Conservation (phyloP, 2,888 invertebrate genomes). For the Philaethria dido region DNA sequence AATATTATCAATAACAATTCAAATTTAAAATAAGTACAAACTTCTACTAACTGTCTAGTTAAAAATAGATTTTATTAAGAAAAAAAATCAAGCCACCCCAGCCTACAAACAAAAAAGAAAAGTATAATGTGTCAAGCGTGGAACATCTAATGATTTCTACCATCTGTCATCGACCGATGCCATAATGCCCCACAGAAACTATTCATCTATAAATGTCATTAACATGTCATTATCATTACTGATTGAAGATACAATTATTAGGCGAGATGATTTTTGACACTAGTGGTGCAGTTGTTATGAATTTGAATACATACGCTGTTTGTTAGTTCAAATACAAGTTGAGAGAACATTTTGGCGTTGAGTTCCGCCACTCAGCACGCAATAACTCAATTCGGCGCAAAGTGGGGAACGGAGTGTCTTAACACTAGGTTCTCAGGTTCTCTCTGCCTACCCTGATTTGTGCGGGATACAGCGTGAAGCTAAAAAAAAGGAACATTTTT, state of each 20-base stretch:
- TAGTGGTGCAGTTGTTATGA: neutral
- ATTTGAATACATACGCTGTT: neutral
- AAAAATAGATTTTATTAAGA: conserved; percentile 12
- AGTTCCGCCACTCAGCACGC: too few species aligned
- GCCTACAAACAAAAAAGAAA: conserved; percentile 33
- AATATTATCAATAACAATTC: neutral
- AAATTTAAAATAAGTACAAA: neutral
- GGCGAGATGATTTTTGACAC: neutral
- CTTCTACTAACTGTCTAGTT: neutral
- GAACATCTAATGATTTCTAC: conserved; percentile 46
- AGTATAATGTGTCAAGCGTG: conserved; percentile 39
- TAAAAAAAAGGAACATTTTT: too few species aligned
- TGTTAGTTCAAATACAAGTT: neutral
- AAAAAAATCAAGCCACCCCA: conserved; percentile 28
- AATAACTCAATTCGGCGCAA: too few species aligned
- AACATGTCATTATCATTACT: conserved; percentile 43
- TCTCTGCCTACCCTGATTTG: too few species aligned
- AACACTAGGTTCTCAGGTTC: too few species aligned
- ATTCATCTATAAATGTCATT: conserved; percentile 50
- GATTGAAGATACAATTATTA: conserved; percentile 38
- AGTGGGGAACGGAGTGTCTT: too few species aligned
- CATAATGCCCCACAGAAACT: conserved; percentile 46
- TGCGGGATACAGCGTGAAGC: too few species aligned
- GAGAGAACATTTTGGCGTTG: too few species aligned
- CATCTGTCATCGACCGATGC: conserved; percentile 48